Evolutionary conservation across 2,888 invertebrate genomes (phyloP).

Genomic region (Eutolmus rufibarbis): DNA sequence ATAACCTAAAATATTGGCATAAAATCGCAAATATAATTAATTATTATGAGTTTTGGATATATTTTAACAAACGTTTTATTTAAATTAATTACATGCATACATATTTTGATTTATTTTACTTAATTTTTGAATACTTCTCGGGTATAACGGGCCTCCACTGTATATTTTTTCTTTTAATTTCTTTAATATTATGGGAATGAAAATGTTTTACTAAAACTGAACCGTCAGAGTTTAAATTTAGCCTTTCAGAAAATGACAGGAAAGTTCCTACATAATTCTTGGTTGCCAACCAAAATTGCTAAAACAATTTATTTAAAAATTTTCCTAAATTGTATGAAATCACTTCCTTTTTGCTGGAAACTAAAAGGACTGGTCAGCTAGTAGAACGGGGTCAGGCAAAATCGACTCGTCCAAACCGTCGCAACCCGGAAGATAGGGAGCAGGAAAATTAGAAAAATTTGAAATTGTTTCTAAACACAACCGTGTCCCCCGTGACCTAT

Average conservation of each 20-base stretch:
- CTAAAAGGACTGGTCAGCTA: not conserved
- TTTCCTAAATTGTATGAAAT: not conserved
- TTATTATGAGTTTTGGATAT: too few relatives aligned
- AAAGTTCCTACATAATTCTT: not conserved
- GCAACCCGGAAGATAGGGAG: not conserved
- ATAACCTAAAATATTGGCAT: too few relatives aligned
- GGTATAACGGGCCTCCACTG: too few relatives aligned
- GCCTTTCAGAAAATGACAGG: not conserved
- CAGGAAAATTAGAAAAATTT: not conserved
- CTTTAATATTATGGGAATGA: not conserved
- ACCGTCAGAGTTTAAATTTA: not conserved
- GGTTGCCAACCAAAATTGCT: not conserved
- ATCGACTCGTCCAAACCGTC: not conserved
- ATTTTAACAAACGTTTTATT: too few relatives aligned
- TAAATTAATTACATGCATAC: too few relatives aligned
- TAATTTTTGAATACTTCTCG: too few relatives aligned
- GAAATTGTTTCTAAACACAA: not conserved
- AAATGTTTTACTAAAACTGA: not conserved
- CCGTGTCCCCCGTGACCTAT: slow-evolving; percentile 19
- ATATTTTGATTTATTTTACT: too few relatives aligned
- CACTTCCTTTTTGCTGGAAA: not conserved
- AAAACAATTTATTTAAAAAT: not conserved
- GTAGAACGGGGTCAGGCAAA: not conserved
- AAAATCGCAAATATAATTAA: too few relatives aligned
- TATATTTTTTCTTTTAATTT: not conserved